These are phyloP conservation scores for Tyrophagus putrescentiae DNA, from an alignment of 1,140 invertebrate genomes.

Conservation along the genomic window DNA sequence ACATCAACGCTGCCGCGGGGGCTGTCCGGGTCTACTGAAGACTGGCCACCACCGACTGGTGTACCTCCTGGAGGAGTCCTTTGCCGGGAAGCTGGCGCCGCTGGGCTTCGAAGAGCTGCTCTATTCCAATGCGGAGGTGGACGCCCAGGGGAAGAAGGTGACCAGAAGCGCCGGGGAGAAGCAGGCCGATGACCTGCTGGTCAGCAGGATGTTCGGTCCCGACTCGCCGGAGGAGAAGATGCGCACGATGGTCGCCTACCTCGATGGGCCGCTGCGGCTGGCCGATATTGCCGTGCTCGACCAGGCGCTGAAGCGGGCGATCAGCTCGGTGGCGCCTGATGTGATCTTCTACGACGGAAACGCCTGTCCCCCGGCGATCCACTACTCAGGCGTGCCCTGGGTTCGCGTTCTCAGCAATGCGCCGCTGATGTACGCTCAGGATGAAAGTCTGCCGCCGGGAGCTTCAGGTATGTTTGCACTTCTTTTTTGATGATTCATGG, in stretches of 20 bases:
- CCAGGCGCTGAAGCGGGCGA: not conserved
- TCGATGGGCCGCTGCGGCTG: not conserved
- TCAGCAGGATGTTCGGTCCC: not conserved
- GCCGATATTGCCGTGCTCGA: not conserved
- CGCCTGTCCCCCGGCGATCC: not conserved
- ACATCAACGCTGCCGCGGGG: no score
- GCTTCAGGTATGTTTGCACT: not conserved
- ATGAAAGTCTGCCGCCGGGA: not conserved
- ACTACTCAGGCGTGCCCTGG: not conserved
- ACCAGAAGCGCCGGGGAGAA: not conserved
- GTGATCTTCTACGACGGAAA: not conserved
- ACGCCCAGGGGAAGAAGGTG: no score
- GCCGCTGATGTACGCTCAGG: not conserved
- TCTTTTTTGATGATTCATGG: no score
- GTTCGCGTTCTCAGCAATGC: not conserved
- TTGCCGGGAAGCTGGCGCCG: no score
- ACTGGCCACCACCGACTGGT: no score
- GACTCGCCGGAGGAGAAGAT: not conserved
- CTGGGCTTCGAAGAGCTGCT: no score
- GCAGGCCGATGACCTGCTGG: not conserved
- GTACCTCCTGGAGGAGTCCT: no score
- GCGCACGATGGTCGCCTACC: not conserved
- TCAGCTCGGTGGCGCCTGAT: not conserved
- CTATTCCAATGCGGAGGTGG: no score
- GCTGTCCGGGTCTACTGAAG: no score